A percentile compares a stretch with the other conserved stretches of the same genome.
These are phyloP conservation scores for Camponotus pennsylvanicus DNA, from an alignment of 1,140 invertebrate species.

Conservation along the genomic window DNA sequence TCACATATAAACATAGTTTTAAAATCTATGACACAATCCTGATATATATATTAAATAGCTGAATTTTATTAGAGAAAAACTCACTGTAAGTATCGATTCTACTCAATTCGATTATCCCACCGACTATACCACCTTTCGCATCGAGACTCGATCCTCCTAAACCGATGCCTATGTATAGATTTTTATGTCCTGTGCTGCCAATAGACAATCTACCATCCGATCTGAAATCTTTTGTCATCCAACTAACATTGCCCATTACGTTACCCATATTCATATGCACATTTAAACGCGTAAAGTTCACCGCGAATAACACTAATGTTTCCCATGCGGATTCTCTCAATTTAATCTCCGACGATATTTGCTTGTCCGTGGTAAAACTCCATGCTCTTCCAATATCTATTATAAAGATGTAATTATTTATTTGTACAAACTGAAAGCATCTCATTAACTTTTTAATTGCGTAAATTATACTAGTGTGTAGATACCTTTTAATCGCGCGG, in stretches of 20 bases:
- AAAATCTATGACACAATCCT: too few species aligned
- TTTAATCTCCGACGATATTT: slow-evolving; percentile 86
- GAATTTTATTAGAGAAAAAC: slow-evolving; percentile 68
- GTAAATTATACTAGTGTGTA: neutral
- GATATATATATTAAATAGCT: too few species aligned
- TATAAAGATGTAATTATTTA: neutral
- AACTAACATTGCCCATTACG: slow-evolving; percentile 98
- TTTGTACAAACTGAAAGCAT: neutral
- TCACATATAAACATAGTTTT: too few species aligned
- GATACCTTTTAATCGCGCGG: slow-evolving; percentile 85
- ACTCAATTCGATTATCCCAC: slow-evolving; percentile 96
- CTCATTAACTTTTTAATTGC: too few species aligned
- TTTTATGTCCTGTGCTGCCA: slow-evolving; percentile 97
- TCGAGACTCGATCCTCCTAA: slow-evolving; percentile 96
- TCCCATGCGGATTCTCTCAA: slow-evolving; percentile 93
- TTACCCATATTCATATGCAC: slow-evolving; percentile 99
- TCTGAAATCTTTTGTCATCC: slow-evolving; percentile 96
- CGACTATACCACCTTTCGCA: slow-evolving; percentile 98
- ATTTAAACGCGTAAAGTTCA: slow-evolving; percentile 97
- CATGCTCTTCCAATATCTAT: slow-evolving; percentile 86
- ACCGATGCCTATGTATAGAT: slow-evolving; percentile 95
- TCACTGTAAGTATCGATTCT: slow-evolving; percentile 95
- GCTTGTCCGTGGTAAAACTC: slow-evolving; percentile 85
- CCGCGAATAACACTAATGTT: slow-evolving; percentile 97
- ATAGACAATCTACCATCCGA: slow-evolving; percentile 97